Conservation (phyloP, 1,140 invertebrate genomes). For the Metopolophium dirhodum region DNA sequence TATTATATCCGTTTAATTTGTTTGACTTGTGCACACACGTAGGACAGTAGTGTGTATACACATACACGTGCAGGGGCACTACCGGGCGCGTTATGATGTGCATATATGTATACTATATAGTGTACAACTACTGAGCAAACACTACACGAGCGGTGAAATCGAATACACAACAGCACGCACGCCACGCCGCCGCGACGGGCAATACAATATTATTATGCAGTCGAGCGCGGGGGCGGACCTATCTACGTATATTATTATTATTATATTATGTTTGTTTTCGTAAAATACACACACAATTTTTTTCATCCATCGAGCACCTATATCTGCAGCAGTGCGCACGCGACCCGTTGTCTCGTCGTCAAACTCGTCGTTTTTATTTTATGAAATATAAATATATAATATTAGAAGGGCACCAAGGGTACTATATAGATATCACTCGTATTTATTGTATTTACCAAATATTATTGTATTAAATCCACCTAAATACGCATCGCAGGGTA, state of each 20-base stretch:
- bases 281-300: background rate
- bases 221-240: background rate
- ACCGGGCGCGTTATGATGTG: background rate
- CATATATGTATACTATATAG: background rate
- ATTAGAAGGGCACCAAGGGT: too few species aligned
- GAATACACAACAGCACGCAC: background rate
- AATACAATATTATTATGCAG: conserved; percentile 15
- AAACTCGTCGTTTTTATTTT: background rate
- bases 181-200: too few species aligned
- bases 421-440: too few species aligned
- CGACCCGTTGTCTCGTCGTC: background rate
- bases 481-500: background rate
- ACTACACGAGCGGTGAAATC: background rate
- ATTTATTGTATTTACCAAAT: background rate
- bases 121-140: conserved; percentile 8
- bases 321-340: background rate
- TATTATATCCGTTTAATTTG: conserved; percentile 35
- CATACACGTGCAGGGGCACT: background rate
- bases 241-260: background rate
- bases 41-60: conserved; percentile 1
- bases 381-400: background rate
- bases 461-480: background rate
- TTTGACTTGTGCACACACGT: conserved; percentile 44
- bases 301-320: background rate
- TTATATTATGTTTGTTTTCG: background rate